Evolutionary conservation across 2,113 vertebrate species (phyloP), one percentile per base, ranked within the genome.

Genomic region (Daubentonia madagascariensis): DNA sequence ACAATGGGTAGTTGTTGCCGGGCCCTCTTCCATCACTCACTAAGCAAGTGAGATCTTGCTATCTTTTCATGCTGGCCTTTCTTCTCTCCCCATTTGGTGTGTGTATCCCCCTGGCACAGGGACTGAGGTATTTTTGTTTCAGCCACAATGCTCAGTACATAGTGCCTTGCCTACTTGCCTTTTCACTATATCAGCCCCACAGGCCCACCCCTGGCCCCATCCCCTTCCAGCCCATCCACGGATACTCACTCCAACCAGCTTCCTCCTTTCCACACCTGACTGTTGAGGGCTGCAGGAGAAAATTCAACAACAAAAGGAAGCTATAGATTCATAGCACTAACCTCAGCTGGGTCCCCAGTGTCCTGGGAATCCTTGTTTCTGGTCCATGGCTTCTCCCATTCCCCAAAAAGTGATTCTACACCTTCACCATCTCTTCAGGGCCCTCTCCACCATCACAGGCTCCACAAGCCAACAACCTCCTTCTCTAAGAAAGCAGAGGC

Each of bases 1-100:
- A 18, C 10, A 35, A 11, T 22, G 0, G 7, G 17, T 12, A 0
- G 11, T 67, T 28, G 1, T 3, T 0, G 0, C 23, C 9, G 8
- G n/a, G 20, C 10, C 32, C n/a, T 4, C 57, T 30, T 86, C 17
- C 2, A 28, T 18, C 52, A 35, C 28, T 79, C 32, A 8, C 63
- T 10, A 20, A 65, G 28, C 43, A 11, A 40, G 13, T 8, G 65
- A 50, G 50, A 68, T 52, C n/a, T 32, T 75, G 7, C 43, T 86
- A 22, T 2, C 5, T 86, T 73, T 73, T 25, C n/a, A 48, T 5
- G 17, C 28, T 35, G 54, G 5, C 22, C 11, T 72, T 80, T 96
- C 45, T 35, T 70, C 0, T 52, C 54, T 57, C 68, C 12, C 35
- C 43, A 13, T 25, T 20, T 57, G 67, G 52, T 1, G 2, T 30